A percentile compares a stretch with the other conserved stretches of the same genome.
Evolutionary conservation across 1,140 invertebrate species (phyloP).

Genomic region (Chymomyza costata): DNA sequence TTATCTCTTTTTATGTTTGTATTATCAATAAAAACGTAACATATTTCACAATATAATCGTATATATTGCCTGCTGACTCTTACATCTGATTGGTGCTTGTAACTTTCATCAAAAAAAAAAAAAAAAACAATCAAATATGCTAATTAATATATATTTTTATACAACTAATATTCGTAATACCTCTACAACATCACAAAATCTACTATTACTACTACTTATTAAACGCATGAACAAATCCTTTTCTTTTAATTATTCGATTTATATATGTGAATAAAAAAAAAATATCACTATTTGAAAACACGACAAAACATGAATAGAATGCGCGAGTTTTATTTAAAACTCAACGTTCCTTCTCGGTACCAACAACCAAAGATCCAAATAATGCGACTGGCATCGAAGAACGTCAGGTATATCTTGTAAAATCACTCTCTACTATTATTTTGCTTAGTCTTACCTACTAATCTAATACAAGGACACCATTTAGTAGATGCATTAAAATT

Average conservation of each 20-base stretch:
- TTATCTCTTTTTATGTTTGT: slow-evolving; percentile 70
- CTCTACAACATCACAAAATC: background rate
- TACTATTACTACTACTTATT: slow-evolving; percentile 36
- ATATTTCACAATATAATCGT: slow-evolving; percentile 61
- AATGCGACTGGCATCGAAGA: slow-evolving; percentile 76
- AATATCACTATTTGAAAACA: slow-evolving; percentile 21
- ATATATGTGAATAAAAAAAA: slow-evolving; percentile 33
- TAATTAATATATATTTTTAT: slow-evolving; percentile 29
- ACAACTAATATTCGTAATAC: slow-evolving; percentile 18
- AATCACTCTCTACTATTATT: slow-evolving; percentile 30
- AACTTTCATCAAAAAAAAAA: slow-evolving; percentile 55
- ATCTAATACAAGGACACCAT: slow-evolving; percentile 7
- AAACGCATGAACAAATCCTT: slow-evolving; percentile 52
- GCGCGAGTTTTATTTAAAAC: slow-evolving; percentile 91
- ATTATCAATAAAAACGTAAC: slow-evolving; percentile 46
- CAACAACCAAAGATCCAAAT: slow-evolving; percentile 85
- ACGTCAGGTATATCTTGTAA: slow-evolving; percentile 74
- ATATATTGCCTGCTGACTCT: slow-evolving; percentile 61
- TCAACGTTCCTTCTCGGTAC: slow-evolving; percentile 92
- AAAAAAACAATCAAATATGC: slow-evolving; percentile 25
- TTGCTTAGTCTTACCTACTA: slow-evolving; percentile 10
- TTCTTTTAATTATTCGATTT: slow-evolving; percentile 48
- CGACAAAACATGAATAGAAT: slow-evolving; percentile 59
- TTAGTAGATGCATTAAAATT: too few relatives aligned
- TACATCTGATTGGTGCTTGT: slow-evolving; percentile 70